A percentile compares a stretch with the other conserved stretches of the same genome.
These are phyloP conservation scores for Drosophila varians DNA, from an alignment of 1,140 invertebrate species.

Conservation along the genomic window DNA sequence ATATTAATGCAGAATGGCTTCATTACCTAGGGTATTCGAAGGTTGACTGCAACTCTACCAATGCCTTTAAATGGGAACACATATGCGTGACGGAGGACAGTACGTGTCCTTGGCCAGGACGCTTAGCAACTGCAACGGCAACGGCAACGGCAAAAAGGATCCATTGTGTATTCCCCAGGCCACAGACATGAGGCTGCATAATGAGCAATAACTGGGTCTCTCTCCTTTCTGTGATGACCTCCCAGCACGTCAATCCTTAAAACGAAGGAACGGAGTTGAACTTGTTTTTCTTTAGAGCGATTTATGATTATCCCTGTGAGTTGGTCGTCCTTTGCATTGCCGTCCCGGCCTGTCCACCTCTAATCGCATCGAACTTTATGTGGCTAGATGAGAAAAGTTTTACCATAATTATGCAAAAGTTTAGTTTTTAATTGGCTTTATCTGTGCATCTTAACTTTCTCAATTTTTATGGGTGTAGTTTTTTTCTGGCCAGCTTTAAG, in stretches of 20 bases:
- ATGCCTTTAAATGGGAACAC: conserved; percentile 17
- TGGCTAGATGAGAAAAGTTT: conserved; percentile 21
- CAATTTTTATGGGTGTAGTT: conserved; percentile 1
- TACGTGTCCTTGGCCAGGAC: conserved; percentile 38
- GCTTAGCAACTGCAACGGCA: conserved; percentile 35
- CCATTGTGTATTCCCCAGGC: conserved; percentile 38
- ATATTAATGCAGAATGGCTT: conserved; percentile 59
- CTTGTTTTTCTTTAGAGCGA: conserved; percentile 27
- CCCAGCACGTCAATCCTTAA: conserved; percentile 17
- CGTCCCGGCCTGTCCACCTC: neutral
- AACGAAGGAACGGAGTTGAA: neutral
- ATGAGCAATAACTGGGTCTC: conserved; percentile 42
- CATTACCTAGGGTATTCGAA: conserved; percentile 9
- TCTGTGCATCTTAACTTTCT: conserved; percentile 1
- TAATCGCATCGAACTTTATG: conserved; percentile 43
- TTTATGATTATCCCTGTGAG: conserved; percentile 38
- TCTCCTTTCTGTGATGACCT: conserved; percentile 6
- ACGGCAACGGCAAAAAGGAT: conserved; percentile 26
- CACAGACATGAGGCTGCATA: conserved; percentile 42
- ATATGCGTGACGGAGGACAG: conserved; percentile 61
- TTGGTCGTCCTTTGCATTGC: neutral
- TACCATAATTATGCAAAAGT: conserved; percentile 28
- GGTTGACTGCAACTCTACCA: conserved; percentile 16
- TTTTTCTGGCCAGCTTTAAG: conserved; percentile 47
- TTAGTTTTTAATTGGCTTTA: conserved; percentile 29